Conservation (phyloP, 2,113 vertebrate genomes). For the Choloepus hoffmanni region DNA sequence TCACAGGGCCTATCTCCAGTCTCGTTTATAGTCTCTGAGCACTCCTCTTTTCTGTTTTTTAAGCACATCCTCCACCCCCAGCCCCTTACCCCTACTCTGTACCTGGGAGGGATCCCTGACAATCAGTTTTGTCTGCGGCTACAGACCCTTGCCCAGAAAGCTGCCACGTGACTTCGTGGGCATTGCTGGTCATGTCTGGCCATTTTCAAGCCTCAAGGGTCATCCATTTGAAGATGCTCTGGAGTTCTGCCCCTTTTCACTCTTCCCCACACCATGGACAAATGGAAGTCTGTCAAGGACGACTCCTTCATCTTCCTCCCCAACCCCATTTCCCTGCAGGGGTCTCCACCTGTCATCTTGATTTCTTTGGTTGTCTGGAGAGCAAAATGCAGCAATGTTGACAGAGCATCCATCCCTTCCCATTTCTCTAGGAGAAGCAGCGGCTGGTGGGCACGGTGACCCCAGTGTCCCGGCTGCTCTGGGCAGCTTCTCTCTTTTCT, state of each 20-base stretch:
- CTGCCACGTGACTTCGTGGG: background rate
- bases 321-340: background rate
- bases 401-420: background rate
- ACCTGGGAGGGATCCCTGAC: background rate
- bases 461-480: background rate
- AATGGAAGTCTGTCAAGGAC: background rate
- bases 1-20: background rate
- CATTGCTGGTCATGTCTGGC: background rate
- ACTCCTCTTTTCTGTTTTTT: slow-evolving; percentile 11
- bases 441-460: background rate
- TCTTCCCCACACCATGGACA: background rate
- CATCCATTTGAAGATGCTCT: background rate
- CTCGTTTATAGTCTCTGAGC: background rate
- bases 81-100: too few relatives aligned
- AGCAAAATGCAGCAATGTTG: slow-evolving; percentile 46
- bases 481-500: background rate
- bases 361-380: slow-evolving; percentile 69
- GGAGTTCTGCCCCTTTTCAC: background rate
- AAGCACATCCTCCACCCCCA: background rate
- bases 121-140: slow-evolving; percentile 34
- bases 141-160: background rate
- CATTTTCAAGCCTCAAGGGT: background rate
- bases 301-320: background rate
- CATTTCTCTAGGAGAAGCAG: background rate
- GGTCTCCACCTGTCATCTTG: background rate